Percentiles rank a stretch among this genome's conserved stretches.
These are phyloP conservation scores for Trissolcus japonicus DNA, from an alignment of 2,888 invertebrate species.

Conservation along the genomic window DNA sequence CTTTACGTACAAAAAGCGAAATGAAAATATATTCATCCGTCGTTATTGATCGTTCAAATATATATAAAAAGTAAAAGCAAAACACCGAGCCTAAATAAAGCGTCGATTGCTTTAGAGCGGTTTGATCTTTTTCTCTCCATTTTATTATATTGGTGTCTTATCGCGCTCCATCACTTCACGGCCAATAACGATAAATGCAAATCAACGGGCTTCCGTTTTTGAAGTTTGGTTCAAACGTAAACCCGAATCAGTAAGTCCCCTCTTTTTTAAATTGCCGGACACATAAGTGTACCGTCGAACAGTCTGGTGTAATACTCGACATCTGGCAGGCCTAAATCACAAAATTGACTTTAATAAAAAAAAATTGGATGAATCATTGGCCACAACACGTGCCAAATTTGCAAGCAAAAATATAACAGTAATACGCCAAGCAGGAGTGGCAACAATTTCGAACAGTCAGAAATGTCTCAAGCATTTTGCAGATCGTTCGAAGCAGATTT, in stretches of 20 bases:
- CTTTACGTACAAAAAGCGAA: background rate
- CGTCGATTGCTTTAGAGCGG: too few species aligned
- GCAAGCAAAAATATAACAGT: conserved; percentile 1
- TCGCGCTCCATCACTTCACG: too few species aligned
- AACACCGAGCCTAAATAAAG: too few species aligned
- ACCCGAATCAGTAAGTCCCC: conserved; percentile 8
- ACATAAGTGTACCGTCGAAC: conserved; percentile 25
- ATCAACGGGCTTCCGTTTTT: too few species aligned
- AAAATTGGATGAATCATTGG: conserved; percentile 17
- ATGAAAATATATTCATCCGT: background rate
- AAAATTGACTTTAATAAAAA: conserved; percentile 14
- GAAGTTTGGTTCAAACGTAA: conserved; percentile 1
- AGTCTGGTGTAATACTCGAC: conserved; percentile 22
- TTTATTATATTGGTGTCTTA: too few species aligned
- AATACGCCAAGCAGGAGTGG: too few species aligned
- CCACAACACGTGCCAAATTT: conserved; percentile 16
- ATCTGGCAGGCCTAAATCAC: conserved; percentile 40
- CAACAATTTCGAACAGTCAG: background rate
- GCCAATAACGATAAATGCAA: too few species aligned
- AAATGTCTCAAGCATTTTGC: background rate
- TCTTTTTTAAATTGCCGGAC: conserved; percentile 35
- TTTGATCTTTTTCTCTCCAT: too few species aligned
- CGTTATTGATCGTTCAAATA: too few species aligned
- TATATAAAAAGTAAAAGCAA: too few species aligned
- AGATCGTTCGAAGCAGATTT: background rate